phyloP scores from a whole-genome alignment of 1,140 invertebrate species.

The Drosophila subobscura region DNA sequence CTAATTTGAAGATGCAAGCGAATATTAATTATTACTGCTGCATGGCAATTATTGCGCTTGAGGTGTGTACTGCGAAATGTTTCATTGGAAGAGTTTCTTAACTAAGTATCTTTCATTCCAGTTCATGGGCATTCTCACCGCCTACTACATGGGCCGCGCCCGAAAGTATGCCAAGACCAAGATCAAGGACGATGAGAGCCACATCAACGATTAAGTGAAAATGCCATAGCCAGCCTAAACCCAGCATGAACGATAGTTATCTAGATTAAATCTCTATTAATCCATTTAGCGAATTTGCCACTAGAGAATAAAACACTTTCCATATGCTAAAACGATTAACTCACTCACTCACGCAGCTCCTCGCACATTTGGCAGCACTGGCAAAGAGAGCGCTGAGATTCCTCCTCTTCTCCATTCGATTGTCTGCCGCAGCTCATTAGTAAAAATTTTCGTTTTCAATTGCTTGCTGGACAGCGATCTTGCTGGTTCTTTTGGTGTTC shows the following conservation, averaged over 20 bases:
- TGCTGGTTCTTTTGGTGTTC: slow-evolving; percentile 21
- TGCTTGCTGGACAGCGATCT: slow-evolving; percentile 12
- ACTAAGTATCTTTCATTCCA: slow-evolving; percentile 23
- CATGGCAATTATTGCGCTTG: slow-evolving; percentile 51
- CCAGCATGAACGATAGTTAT: slow-evolving; percentile 1
- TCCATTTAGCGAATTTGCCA: slow-evolving; percentile 53
- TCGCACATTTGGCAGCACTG: slow-evolving; percentile 41
- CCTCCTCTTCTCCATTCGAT: too few species aligned
- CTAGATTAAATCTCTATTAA: slow-evolving; percentile 26
- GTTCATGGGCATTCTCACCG: slow-evolving; percentile 55
- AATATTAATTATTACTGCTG: slow-evolving; percentile 62
- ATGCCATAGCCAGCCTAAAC: slow-evolving; percentile 2
- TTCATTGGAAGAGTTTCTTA: background rate
- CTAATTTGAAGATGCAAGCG: slow-evolving; percentile 49
- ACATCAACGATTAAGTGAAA: slow-evolving; percentile 58
- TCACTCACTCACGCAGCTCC: too few species aligned
- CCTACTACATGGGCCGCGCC: slow-evolving; percentile 64
- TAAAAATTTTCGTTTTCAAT: slow-evolving; percentile 36
- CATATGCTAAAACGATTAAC: slow-evolving; percentile 30
- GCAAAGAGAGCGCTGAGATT: slow-evolving; percentile 22
- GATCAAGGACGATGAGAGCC: slow-evolving; percentile 67
- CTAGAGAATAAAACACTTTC: slow-evolving; percentile 56
- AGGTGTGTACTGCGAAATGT: slow-evolving; percentile 26
- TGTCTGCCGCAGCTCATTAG: background rate
- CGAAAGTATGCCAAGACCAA: slow-evolving; percentile 63